Evolutionary conservation across 2,888 invertebrate species (phyloP), one percentile per base, ranked within the genome.

Genomic region (Aspidiotus rigidus): DNA sequence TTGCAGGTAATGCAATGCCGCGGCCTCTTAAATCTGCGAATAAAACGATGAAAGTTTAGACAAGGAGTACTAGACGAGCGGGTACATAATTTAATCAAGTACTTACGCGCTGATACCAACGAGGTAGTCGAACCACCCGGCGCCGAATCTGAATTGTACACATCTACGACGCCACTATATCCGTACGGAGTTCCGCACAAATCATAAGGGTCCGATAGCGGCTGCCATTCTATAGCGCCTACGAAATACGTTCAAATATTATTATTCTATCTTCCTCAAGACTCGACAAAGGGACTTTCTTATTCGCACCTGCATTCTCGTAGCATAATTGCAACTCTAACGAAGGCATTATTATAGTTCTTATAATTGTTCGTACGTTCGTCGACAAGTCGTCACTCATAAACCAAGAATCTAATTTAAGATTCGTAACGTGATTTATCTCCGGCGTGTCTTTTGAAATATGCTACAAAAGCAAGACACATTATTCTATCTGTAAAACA

Each of bases 371-470:
- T 74, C 87, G 83, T 70, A 90, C 81, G 81, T 91, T 91, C 75
- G 86, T 87, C 72, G 87, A 85, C 64, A 92, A 80, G 77, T 85
- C 85, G 75, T 88, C 86, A 55, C 85, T 85, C 54, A 85, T 82
- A 79, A 86, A 90, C 81, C 89, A 91, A 74, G 83, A 83, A 79
- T 78, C 75, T 70, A 84, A 76, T 73, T 84, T 83, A 78, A 83
- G 81, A 74, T 85, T 84, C 71, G 80, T 79, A 67, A 82, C 77
- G 64, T 76, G 75, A 16, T 28, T 28, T 28, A 74, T 61, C 64
- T 16, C 13, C 10, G 39, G 16, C 7, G 28, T 61, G 72, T 77
- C 74, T 74, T 80, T 80, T 8, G 81, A 78, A 74, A 82, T 82
- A 72, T 83, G 77, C 75, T 81, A 80, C 72, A 71, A 70, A 73